Conservation (phyloP, 2,888 invertebrate species). For the Polydrusus tereticollis region DNA sequence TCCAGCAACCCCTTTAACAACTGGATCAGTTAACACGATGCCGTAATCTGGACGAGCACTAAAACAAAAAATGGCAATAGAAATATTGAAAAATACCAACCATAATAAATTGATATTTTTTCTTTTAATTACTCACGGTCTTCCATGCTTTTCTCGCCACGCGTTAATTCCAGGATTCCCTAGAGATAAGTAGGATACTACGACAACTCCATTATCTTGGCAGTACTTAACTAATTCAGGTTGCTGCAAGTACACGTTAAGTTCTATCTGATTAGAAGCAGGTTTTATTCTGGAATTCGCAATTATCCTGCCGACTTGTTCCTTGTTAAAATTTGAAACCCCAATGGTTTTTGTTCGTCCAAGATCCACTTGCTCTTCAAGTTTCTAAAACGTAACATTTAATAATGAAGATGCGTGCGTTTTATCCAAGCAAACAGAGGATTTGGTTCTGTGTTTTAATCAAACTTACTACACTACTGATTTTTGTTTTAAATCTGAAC, state of each 20-base stretch:
- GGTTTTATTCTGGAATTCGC: constrained; percentile 69
- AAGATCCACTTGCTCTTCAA: constrained; percentile 75
- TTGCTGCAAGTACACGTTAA: constrained; percentile 68
- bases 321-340: constrained; percentile 42
- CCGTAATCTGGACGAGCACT: neutral
- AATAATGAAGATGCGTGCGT: too few species aligned
- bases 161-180: constrained; percentile 68
- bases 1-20: constrained; percentile 6
- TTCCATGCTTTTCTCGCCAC: constrained; percentile 24
- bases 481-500: too few species aligned
- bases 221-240: constrained; percentile 61
- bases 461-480: too few species aligned
- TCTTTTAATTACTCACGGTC: neutral
- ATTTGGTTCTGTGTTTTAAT: too few species aligned
- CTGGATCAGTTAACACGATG: neutral
- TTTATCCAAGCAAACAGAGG: too few species aligned
- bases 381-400: constrained; percentile 64
- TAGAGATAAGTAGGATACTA: constrained; percentile 66
- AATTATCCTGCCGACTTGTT: neutral
- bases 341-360: constrained; percentile 27
- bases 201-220: neutral
- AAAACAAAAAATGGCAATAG: too few species aligned
- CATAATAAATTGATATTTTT: too few species aligned
- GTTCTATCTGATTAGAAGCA: constrained; percentile 75
- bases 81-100: too few species aligned